Evolutionary conservation across 2,888 invertebrate species (phyloP), one percentile per base, ranked within the genome.

Genomic region (Clostera curtula): DNA sequence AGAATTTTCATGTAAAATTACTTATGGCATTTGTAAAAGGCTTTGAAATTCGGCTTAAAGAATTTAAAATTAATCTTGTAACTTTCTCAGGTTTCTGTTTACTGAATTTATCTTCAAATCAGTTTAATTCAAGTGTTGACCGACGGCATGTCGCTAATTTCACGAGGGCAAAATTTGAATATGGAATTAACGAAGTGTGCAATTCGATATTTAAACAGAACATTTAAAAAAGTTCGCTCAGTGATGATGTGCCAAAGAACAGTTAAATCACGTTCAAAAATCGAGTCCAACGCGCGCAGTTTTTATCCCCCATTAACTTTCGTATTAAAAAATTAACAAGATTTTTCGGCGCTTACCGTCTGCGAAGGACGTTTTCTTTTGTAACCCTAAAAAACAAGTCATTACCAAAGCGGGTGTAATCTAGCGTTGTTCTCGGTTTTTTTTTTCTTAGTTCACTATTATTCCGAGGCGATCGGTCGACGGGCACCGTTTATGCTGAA

Each of bases 361-460:
- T 82, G 82, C 55, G 49, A 53, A 70, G 70, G 82, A 82, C 82
- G 75, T 71, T 73, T 75, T 77, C 75, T 79, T 67, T 79, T 71
- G 71, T 74, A 77, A 82, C 77, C 75, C 75, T 77, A 73, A 79
- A 82, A 82, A 83, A 82, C 83, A 83, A 83, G 82, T 82, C 82
- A 83, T 83, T 83, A 83, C 66, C 72, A 70, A 60, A 61, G 67
- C 73, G 69, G 63, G 79, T 73, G 73, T 67, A 77, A 71, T 72
- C 74, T 72, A 70, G 72, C 77, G 65, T 68, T 62, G 57, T 66
- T 58, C 61, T 76, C 65, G 59, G 51, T 61, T 52, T 60, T 65
- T 73, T 77, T 75, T 80, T 79, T 75, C 66, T 59, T 66, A 63
- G 61, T 65, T 59, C 71, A 71, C 67, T 63, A 75, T 82, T 82